Evolutionary conservation across 2,888 invertebrate species (phyloP), one percentile per base, ranked within the genome.

Genomic region (Ernsta delagoae): DNA sequence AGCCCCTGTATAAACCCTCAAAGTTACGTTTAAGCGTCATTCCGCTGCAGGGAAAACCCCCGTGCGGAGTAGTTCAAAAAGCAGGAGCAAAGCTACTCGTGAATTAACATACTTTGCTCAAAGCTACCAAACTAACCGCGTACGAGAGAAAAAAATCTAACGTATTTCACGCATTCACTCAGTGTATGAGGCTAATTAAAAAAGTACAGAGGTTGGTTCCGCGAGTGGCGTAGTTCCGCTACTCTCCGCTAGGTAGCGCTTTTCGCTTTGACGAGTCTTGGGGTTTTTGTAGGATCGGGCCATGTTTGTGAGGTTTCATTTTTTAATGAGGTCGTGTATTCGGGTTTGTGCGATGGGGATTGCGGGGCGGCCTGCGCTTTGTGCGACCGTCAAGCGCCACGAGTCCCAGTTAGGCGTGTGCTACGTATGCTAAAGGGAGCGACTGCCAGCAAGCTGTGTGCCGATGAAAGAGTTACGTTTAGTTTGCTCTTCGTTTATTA

Each of bases 321-420:
- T 92, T 92, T 92, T 93, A 92, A 93, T 92, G 92, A 93, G 92
- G 89, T 84, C 90, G 90, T 78, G 88, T 86, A 85, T 89, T 88
- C 85, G 86, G 86, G 84, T 77, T 80, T 83, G 82, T 80, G 81
- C 79, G 76, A 74, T 75, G 79, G 79, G 80, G 80, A 83, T 84
- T 82, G 83, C 82, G 80, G 82, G 81, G 84, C 82, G 83, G 74
- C 74, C 75, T 76, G 73, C 72, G 82, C 86, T 89, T 89, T 89
- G 85, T 87, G 82, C 74, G 73, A 76, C 75, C 77, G 77, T 77
- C 73, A 75, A 75, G 75, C 78, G 71, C 75, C 66, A 62, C 68
- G 76, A 73, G 74, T 73, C 67, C 78, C 76, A 75, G 78, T 78
- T 76, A 78, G 76, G 79, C 79, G 78, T 77, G 77, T 78, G 79